Evolutionary conservation across 2,797 vertebrate species (phyloP).

Genomic region (Enteromius fasciolatus): DNA sequence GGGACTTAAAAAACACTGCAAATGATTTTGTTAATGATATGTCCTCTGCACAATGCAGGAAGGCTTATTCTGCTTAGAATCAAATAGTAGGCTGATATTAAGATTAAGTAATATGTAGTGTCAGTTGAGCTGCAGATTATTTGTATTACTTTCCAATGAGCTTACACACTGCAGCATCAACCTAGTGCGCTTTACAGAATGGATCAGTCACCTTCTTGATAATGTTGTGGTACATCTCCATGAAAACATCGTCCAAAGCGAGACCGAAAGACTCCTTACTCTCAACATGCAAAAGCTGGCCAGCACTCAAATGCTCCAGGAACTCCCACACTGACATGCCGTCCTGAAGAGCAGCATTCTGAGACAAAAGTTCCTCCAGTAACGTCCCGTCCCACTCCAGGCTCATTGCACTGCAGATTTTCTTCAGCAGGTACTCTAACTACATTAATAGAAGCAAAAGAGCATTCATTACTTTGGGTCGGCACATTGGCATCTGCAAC

Average conservation of each 20-base stretch:
- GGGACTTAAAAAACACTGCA: neutral
- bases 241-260: slow-evolving; percentile 78
- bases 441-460: slow-evolving; percentile 51
- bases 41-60: neutral
- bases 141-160: neutral
- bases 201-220: slow-evolving; percentile 76
- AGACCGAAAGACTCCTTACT: slow-evolving; percentile 77
- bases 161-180: neutral
- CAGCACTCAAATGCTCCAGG: slow-evolving; percentile 73
- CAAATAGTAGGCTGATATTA: neutral
- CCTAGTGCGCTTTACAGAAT: neutral
- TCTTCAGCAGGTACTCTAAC: slow-evolving; percentile 83
- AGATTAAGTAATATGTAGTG: neutral
- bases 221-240: slow-evolving; percentile 83
- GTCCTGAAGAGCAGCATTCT: slow-evolving; percentile 67
- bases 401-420: slow-evolving; percentile 77
- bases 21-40: neutral
- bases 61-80: neutral
- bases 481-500: neutral
- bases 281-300: slow-evolving; percentile 70
- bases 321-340: slow-evolving; percentile 79
- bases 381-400: slow-evolving; percentile 78
- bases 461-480: neutral
- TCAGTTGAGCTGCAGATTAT: neutral
- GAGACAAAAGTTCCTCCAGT: slow-evolving; percentile 72